Evolutionary conservation across 2,797 vertebrate species (phyloP), one percentile per base, ranked within the genome.

Genomic region (Poeciliopsis gracilis): DNA sequence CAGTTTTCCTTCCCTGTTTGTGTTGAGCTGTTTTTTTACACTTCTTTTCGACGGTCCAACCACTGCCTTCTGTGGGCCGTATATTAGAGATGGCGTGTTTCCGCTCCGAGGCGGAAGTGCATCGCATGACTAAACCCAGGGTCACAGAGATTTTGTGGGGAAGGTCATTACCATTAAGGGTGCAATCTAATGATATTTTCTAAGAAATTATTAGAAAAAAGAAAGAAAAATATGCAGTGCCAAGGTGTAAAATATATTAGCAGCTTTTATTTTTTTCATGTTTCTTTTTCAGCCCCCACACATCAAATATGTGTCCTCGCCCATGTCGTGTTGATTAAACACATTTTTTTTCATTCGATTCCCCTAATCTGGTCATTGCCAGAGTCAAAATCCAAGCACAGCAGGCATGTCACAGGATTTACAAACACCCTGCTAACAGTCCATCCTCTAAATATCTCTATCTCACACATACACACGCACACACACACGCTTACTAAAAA

Each of bases 201-300:
- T 97, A 97, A 96, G 94, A 97, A 95, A 93, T 91, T 75, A 93
- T 92, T 90, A 92, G 89, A 86, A 91, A 92, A 92, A 55, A 84
- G 75, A 15, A 83, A 84, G 83, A 95, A 95, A 94, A 97, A 97
- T 96, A 97, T 96, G 96, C 97, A 97, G 97, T 98, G 97, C 97
- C 97, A 98, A 97, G 96, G 97, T 97, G 96, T 97, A 97, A 97
- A 97, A 96, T 97, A 93, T 96, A 96, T 97, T 95, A 95, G 95
- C 3, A 3, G 8, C 49, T 55, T n/a, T 55, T 55, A 96, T 91
- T 93, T 95, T 83, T 75, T 71, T 90, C 92, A 93, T 91, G 91
- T 94, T 87, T 94, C 95, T 95, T 94, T 90, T 85, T 77, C 95
- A 94, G 94, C 92, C 90, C 92, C 92, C 91, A 82, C 91, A 81